These are phyloP conservation scores for Silurus asotus DNA, from an alignment of 2,113 vertebrate species.

Conservation along the genomic window DNA sequence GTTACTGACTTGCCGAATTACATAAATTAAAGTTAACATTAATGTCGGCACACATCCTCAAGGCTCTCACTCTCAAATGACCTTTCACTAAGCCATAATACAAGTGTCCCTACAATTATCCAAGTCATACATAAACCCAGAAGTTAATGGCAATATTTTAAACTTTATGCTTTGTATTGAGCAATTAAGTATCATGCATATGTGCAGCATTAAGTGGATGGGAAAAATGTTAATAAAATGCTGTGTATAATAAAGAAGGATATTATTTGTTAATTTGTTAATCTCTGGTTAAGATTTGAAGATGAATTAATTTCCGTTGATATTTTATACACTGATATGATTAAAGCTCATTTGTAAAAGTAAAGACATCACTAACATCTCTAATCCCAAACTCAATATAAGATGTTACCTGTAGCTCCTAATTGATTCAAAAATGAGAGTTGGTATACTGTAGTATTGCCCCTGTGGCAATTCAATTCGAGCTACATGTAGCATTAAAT, in stretches of 20 bases:
- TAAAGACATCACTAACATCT: neutral
- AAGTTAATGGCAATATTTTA: slow-evolving; percentile 26
- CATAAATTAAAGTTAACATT: slow-evolving; percentile 53
- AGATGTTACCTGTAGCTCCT: neutral
- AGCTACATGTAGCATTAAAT: neutral
- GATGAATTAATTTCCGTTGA: neutral
- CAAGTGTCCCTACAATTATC: slow-evolving; percentile 46
- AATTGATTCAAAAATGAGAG: neutral
- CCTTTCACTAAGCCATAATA: slow-evolving; percentile 46
- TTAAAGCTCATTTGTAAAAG: neutral
- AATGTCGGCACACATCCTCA: slow-evolving; percentile 53
- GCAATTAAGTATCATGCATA: neutral
- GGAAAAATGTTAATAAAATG: neutral
- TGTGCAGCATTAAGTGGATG: neutral
- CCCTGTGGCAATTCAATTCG: neutral
- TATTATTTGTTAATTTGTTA: slow-evolving; percentile 1
- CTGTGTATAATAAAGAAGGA: neutral
- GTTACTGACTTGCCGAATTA: slow-evolving; percentile 49
- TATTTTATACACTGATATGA: neutral
- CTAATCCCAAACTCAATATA: neutral
- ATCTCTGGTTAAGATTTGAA: neutral
- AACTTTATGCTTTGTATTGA: neutral
- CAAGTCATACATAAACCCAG: slow-evolving; percentile 39
- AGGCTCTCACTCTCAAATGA: slow-evolving; percentile 35
- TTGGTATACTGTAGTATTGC: neutral